These are phyloP conservation scores for Caenorhabditis tropicalis DNA, from an alignment of 1,140 invertebrate genomes.

Conservation along the genomic window DNA sequence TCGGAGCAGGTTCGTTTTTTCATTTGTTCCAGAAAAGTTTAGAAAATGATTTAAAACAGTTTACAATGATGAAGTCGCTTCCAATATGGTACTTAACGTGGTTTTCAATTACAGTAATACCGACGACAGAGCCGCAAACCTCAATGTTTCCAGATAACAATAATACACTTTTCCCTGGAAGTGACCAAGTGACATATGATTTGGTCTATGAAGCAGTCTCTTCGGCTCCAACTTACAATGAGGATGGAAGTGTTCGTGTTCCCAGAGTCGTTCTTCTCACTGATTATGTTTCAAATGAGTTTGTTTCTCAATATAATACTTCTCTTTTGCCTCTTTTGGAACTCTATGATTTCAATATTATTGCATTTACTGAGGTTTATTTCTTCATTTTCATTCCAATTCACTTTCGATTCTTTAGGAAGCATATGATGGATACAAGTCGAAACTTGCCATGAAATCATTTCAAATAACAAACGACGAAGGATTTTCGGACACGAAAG, in stretches of 20 bases:
- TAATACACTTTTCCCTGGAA: not conserved
- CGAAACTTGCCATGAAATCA: constrained; percentile 1
- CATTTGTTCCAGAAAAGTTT: too few relatives aligned
- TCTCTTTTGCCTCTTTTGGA: constrained; percentile 34
- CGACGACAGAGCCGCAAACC: not conserved
- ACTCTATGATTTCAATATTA: constrained; percentile 40
- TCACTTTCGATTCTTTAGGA: not conserved
- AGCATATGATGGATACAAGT: constrained; percentile 29
- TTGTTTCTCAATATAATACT: constrained; percentile 26
- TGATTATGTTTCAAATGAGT: constrained; percentile 48
- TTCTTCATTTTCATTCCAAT: not conserved
- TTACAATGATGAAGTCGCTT: too few relatives aligned
- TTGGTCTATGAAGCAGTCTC: constrained; percentile 42
- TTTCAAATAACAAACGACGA: constrained; percentile 4
- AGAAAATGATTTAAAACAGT: too few relatives aligned
- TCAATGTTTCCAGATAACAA: not conserved
- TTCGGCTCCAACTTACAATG: not conserved
- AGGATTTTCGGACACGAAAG: not conserved
- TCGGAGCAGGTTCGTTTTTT: constrained; percentile 16
- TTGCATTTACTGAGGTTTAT: constrained; percentile 39
- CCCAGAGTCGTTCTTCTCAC: constrained; percentile 53
- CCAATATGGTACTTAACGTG: too few relatives aligned
- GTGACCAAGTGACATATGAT: constrained; percentile 24
- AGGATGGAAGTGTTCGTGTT: not conserved
- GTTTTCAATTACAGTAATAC: too few relatives aligned